Percentiles rank a stretch among this genome's conserved stretches.
phyloP scores from a whole-genome alignment of 2,113 vertebrate species.

The Hemicordylus capensis region DNA sequence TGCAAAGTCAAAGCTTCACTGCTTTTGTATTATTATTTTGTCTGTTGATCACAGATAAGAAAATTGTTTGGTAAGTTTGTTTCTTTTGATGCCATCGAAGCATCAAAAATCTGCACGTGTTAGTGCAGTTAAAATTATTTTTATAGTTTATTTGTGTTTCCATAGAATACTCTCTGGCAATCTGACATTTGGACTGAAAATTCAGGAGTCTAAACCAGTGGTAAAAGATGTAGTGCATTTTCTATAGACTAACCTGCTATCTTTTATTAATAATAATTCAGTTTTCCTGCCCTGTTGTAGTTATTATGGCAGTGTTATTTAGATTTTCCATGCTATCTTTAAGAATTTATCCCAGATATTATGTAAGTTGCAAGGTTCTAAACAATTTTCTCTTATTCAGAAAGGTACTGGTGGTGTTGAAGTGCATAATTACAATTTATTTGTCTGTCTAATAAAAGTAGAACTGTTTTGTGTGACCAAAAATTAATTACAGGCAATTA shows the following conservation, averaged over 20 bases:
- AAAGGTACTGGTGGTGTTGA: conserved; percentile 26
- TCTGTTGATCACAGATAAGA: conserved; percentile 40
- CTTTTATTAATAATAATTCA: not conserved
- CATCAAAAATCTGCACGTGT: conserved; percentile 41
- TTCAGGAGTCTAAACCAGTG: conserved; percentile 33
- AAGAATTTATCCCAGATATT: not conserved
- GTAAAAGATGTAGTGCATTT: not conserved
- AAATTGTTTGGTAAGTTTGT: conserved; percentile 25
- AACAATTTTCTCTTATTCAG: conserved; percentile 19
- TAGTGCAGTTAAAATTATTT: not conserved
- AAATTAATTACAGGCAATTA: not conserved
- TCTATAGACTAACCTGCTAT: not conserved
- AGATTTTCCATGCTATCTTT: conserved; percentile 26
- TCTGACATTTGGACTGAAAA: conserved; percentile 29
- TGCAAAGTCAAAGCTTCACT: conserved; percentile 47
- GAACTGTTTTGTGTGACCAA: not conserved
- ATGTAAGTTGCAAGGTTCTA: conserved; percentile 20
- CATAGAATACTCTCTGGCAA: not conserved
- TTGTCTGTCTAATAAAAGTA: not conserved
- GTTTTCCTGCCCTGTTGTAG: conserved; percentile 23
- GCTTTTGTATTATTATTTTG: conserved; percentile 46
- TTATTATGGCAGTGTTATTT: not conserved
- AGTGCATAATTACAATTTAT: conserved; percentile 31
- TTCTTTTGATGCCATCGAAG: conserved; percentile 40
- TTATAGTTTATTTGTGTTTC: not conserved